These are phyloP conservation scores for Acridotheres tristis DNA, from an alignment of 2,797 vertebrate species.

Conservation along the genomic window DNA sequence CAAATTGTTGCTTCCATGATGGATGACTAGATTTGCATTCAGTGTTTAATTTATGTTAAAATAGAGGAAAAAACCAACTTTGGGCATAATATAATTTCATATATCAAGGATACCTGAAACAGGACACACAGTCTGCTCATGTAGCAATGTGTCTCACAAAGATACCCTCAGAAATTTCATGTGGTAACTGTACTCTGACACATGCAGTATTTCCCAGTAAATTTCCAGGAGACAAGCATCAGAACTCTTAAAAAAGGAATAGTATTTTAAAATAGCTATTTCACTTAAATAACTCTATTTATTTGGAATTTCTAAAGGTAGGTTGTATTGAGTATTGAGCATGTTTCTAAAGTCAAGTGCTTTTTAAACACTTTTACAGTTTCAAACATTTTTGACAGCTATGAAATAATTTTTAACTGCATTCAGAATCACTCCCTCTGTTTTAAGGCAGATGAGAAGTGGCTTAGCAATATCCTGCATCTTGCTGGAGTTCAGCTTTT, in stretches of 20 bases:
- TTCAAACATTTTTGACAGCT: background rate
- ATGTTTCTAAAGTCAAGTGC: background rate
- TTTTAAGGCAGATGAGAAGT: background rate
- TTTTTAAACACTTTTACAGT: background rate
- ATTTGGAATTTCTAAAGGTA: background rate
- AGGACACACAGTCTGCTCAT: background rate
- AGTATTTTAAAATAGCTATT: background rate
- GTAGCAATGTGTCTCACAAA: background rate
- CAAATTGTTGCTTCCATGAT: background rate
- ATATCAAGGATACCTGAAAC: background rate
- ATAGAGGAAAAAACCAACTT: rapidly evolving
- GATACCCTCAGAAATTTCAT: background rate
- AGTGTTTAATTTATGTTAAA: background rate
- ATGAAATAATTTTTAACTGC: background rate
- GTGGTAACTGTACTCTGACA: background rate
- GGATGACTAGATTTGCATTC: background rate
- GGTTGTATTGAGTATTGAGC: background rate
- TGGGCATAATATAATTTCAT: background rate
- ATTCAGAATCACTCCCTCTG: background rate
- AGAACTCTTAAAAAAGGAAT: background rate
- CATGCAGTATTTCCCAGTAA: background rate
- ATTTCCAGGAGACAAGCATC: background rate
- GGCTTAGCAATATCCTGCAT: background rate
- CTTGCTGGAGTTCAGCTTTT: background rate
- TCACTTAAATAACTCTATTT: background rate